Evolutionary conservation across 2,797 vertebrate genomes (phyloP).

Genomic region (Gallinago stenura): DNA sequence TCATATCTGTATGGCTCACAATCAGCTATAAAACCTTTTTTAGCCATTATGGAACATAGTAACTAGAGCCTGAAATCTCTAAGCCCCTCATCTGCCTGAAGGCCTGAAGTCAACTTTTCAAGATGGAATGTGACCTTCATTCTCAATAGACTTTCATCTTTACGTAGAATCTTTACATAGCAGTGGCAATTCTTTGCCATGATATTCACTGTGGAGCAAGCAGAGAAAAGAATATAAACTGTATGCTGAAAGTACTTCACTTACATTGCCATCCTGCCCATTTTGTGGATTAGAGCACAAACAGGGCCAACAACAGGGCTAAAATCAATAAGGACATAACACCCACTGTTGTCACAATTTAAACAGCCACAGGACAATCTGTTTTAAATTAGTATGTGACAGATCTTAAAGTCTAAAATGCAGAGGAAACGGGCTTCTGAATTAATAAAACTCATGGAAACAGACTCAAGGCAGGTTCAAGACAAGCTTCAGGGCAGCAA

Average conservation of each 20-base stretch:
- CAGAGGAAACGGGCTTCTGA: no score
- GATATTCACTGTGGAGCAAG: neutral
- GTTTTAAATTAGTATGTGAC: neutral
- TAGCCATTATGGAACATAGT: conserved; percentile 24
- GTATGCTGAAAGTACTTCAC: neutral
- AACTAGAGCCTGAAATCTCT: conserved; percentile 66
- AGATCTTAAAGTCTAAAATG: neutral
- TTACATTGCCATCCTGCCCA: neutral
- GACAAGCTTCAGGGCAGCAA: neutral
- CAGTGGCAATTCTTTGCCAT: neutral
- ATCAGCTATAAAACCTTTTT: conserved; percentile 42
- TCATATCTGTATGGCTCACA: conserved; percentile 29
- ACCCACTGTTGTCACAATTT: neutral
- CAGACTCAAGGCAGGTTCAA: neutral
- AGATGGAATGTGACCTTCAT: conserved; percentile 1
- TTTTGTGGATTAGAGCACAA: neutral
- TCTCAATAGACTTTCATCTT: neutral
- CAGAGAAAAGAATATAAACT: neutral
- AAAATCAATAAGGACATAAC: neutral
- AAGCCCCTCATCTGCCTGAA: conserved; percentile 24
- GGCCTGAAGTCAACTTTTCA: conserved; percentile 38
- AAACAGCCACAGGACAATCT: neutral
- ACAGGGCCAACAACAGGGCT: neutral
- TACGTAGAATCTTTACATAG: neutral
- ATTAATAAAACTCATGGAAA: neutral